These are phyloP conservation scores for Chaetops frenatus DNA, from an alignment of 2,113 vertebrate species.

Conservation along the genomic window DNA sequence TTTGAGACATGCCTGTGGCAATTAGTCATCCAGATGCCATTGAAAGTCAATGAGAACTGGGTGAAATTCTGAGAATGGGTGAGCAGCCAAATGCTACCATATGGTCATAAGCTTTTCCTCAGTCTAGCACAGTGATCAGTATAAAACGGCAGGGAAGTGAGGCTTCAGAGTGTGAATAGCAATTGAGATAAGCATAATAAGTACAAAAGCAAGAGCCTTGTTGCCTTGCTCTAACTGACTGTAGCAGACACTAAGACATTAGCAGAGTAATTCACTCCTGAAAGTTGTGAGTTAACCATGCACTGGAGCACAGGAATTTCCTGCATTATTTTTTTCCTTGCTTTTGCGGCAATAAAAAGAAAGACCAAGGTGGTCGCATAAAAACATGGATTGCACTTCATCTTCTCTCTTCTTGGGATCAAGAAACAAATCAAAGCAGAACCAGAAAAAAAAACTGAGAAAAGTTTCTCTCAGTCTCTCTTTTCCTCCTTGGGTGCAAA, in stretches of 20 bases:
- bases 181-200: neutral
- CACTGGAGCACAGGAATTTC: neutral
- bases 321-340: neutral
- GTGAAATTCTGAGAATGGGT: conserved; percentile 19
- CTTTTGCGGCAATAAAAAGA: neutral
- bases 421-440: neutral
- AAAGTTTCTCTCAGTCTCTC: neutral
- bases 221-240: neutral
- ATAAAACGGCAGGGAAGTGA: neutral
- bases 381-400: neutral
- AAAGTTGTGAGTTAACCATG: neutral
- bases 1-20: neutral
- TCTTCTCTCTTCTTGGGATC: neutral
- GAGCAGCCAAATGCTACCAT: conserved; percentile 25
- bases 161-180: neutral
- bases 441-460: no score
- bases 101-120: conserved; percentile 9
- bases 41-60: conserved; percentile 29
- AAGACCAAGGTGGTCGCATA: neutral
- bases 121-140: neutral
- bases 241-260: neutral
- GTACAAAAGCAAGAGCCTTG: neutral
- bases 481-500: neutral
- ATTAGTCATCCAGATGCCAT: conserved; percentile 1
- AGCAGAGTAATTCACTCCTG: neutral